Percentiles rank a stretch among this genome's conserved stretches.
Evolutionary conservation across 2,888 invertebrate genomes (phyloP).

Genomic region (Actias luna): DNA sequence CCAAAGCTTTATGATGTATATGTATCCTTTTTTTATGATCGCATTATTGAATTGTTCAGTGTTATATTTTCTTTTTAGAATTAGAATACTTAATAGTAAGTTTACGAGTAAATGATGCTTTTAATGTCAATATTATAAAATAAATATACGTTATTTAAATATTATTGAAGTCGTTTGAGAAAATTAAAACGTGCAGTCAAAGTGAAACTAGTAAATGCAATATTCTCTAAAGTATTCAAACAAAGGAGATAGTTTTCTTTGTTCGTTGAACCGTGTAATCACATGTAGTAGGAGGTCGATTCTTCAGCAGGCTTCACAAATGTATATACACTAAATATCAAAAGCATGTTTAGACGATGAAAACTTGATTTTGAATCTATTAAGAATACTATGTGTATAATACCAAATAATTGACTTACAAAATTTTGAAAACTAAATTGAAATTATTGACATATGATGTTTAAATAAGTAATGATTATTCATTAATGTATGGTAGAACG

Average conservation of each 20-base stretch:
- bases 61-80: not conserved
- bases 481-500: no score
- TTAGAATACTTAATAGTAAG: not conserved
- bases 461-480: no score
- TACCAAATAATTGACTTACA: no score
- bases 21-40: slow-evolving; percentile 11
- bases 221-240: slow-evolving; percentile 48
- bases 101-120: not conserved
- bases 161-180: not conserved
- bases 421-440: no score
- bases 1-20: slow-evolving; percentile 46
- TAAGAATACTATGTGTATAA: no score
- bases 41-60: slow-evolving; percentile 13
- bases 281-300: slow-evolving; percentile 40
- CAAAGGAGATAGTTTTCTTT: slow-evolving; percentile 60
- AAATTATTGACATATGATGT: no score
- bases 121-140: not conserved
- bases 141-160: not conserved
- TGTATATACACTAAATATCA: not conserved
- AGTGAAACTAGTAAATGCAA: slow-evolving; percentile 38
- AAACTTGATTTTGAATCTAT: no score
- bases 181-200: not conserved
- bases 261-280: slow-evolving; percentile 58
- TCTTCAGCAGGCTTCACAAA: not conserved
- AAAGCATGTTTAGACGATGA: not conserved